phyloP scores from a whole-genome alignment of 92 coral and sea anemone genomes.

The Meandrina meandrites region DNA sequence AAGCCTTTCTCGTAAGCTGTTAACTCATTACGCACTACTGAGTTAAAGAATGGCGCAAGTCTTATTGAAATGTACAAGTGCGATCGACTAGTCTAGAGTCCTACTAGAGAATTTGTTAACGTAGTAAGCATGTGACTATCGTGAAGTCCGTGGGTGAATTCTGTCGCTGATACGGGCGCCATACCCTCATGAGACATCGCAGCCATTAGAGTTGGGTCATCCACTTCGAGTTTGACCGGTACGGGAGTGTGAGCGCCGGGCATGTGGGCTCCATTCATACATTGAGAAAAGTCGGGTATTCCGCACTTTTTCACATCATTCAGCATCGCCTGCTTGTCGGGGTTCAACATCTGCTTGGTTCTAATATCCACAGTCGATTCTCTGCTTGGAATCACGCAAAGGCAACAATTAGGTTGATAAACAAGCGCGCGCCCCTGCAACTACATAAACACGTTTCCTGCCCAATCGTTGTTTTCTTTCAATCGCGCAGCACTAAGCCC shows the following conservation, averaged over 20 bases:
- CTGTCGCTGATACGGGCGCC: constrained; percentile 73
- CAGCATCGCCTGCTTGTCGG: constrained; percentile 79
- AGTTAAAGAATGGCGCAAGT: constrained; percentile 39
- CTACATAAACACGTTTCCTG: neutral
- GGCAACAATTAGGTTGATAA: constrained; percentile 24
- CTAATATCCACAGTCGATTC: constrained; percentile 86
- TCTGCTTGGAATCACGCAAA: constrained; percentile 45
- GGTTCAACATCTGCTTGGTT: constrained; percentile 72
- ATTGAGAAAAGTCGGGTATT: constrained; percentile 82
- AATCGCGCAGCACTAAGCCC: neutral
- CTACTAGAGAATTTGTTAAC: constrained; percentile 93
- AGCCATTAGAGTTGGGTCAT: constrained; percentile 86
- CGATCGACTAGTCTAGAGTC: constrained; percentile 66
- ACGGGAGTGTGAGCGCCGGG: constrained; percentile 70
- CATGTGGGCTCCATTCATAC: constrained; percentile 60
- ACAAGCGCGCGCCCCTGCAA: constrained; percentile 16
- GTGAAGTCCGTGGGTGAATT: constrained; percentile 90
- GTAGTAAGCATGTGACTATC: constrained; percentile 97
- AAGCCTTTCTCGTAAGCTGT: neutral
- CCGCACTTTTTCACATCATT: constrained; percentile 83
- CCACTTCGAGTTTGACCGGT: constrained; percentile 92
- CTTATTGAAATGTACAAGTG: constrained; percentile 21
- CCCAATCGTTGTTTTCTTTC: neutral
- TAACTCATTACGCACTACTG: constrained; percentile 13
- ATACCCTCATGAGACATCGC: constrained; percentile 79